A percentile compares a stretch with the other conserved stretches of the same genome.
These are phyloP conservation scores for Cordilura impudica DNA, from an alignment of 2,888 invertebrate species.

Conservation along the genomic window DNA sequence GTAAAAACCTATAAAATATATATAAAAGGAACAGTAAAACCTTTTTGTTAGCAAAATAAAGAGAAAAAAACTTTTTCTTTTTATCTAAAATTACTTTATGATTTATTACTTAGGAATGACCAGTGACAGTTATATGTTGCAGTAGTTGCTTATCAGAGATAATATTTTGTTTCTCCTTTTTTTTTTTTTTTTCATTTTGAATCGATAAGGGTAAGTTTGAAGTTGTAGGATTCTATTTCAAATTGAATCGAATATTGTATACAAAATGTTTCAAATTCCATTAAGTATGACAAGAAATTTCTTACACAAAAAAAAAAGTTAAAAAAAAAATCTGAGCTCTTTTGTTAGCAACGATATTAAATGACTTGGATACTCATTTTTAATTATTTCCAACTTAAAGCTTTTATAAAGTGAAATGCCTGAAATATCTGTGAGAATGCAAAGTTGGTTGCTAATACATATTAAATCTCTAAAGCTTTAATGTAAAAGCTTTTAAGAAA, in stretches of 20 bases:
- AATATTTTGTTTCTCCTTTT: too few relatives aligned
- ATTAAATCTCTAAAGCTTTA: background rate
- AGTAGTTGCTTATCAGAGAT: background rate
- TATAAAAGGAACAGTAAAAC: background rate
- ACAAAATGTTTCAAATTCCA: background rate
- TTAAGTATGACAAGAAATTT: background rate
- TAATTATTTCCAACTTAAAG: too few relatives aligned
- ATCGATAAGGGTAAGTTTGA: background rate
- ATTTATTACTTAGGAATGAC: constrained; percentile 48
- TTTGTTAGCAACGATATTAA: too few relatives aligned
- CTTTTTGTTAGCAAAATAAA: background rate
- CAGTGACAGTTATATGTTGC: constrained; percentile 29
- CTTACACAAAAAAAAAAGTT: background rate
- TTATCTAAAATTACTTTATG: constrained; percentile 54
- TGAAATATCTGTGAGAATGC: too few relatives aligned
- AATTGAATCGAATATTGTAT: background rate
- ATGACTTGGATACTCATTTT: too few relatives aligned
- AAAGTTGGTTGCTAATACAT: too few relatives aligned
- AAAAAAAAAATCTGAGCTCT: background rate
- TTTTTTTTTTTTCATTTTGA: too few relatives aligned
- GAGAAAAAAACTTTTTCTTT: constrained; percentile 11
- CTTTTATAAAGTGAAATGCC: too few relatives aligned
- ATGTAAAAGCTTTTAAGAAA: background rate
- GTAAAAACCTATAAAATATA: constrained; percentile 17
- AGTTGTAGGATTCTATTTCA: background rate